These are phyloP conservation scores for Drosophila phalerata DNA, from an alignment of 2,888 invertebrate genomes.

Conservation along the genomic window DNA sequence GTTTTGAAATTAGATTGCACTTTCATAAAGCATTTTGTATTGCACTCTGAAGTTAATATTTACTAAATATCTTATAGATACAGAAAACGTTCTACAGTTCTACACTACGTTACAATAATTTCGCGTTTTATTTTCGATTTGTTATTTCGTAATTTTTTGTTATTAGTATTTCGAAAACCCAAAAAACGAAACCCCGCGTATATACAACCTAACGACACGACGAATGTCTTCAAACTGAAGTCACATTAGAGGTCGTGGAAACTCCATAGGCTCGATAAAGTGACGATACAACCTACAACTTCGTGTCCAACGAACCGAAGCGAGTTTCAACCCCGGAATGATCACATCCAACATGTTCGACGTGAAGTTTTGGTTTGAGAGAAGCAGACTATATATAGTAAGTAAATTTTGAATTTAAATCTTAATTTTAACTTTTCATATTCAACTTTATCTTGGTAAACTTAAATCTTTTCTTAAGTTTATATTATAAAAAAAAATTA, in stretches of 20 bases:
- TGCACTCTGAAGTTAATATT: conserved; percentile 10
- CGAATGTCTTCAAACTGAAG: conserved; percentile 58
- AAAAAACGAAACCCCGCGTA: conserved; percentile 46
- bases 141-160: conserved; percentile 23
- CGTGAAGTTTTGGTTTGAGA: not conserved
- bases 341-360: conserved; percentile 18
- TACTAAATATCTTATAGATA: conserved; percentile 49
- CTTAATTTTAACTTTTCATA: too few relatives aligned
- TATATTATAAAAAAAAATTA: not conserved
- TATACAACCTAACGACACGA: conserved; percentile 71
- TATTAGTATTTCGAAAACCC: conserved; percentile 9
- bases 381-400: too few relatives aligned
- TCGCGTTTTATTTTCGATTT: conserved; percentile 16
- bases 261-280: conserved; percentile 25
- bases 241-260: conserved; percentile 17
- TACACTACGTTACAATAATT: conserved; percentile 17
- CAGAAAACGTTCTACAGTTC: conserved; percentile 30
- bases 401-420: too few relatives aligned
- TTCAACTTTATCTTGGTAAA: not conserved
- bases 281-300: conserved; percentile 5
- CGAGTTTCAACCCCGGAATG: conserved; percentile 15
- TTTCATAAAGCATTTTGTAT: conserved; percentile 33
- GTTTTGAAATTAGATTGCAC: conserved; percentile 63
- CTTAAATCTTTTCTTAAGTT: not conserved
- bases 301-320: conserved; percentile 6